Evolutionary conservation across 23 tunicate species (phyloP).

Genomic region (Botrylloides violaceus): DNA sequence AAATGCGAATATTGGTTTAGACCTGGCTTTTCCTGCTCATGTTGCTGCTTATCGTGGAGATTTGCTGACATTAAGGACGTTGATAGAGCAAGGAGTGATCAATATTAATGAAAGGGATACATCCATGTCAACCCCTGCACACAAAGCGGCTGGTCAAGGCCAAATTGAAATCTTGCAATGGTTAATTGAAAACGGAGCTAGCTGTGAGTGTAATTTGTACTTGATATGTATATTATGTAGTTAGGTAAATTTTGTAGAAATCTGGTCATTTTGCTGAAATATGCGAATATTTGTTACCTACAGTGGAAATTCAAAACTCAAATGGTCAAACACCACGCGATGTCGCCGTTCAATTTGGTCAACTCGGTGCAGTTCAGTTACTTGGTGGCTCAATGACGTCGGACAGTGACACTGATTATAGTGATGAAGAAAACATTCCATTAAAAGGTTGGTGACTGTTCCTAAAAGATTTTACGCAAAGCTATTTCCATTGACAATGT

Average conservation of each 20-base stretch:
- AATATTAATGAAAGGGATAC: slow-evolving; percentile 85
- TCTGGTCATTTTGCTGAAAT: background rate
- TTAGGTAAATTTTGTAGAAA: background rate
- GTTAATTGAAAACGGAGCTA: slow-evolving; percentile 87
- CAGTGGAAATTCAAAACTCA: slow-evolving; percentile 82
- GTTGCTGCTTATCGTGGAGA: slow-evolving; percentile 90
- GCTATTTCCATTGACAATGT: background rate
- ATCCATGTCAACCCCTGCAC: slow-evolving; percentile 83
- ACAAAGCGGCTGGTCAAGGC: slow-evolving; percentile 92
- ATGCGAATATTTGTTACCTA: background rate
- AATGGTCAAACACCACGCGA: slow-evolving; percentile 70
- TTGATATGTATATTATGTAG: background rate
- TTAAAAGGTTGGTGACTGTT: slow-evolving; percentile 11
- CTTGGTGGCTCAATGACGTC: slow-evolving; percentile 67
- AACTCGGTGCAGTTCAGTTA: slow-evolving; percentile 67
- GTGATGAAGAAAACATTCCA: slow-evolving; percentile 55
- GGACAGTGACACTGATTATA: slow-evolving; percentile 30
- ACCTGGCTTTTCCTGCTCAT: slow-evolving; percentile 93
- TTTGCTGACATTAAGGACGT: slow-evolving; percentile 33
- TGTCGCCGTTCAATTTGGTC: slow-evolving; percentile 83
- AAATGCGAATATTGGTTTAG: no score
- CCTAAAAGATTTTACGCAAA: background rate
- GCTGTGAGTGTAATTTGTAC: slow-evolving; percentile 36
- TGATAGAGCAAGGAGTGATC: slow-evolving; percentile 85
- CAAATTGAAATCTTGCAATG: slow-evolving; percentile 74